A percentile compares a stretch with the other conserved stretches of the same genome.
phyloP scores from a whole-genome alignment of 2,113 vertebrate species.

The Triplophysa rosa region DNA sequence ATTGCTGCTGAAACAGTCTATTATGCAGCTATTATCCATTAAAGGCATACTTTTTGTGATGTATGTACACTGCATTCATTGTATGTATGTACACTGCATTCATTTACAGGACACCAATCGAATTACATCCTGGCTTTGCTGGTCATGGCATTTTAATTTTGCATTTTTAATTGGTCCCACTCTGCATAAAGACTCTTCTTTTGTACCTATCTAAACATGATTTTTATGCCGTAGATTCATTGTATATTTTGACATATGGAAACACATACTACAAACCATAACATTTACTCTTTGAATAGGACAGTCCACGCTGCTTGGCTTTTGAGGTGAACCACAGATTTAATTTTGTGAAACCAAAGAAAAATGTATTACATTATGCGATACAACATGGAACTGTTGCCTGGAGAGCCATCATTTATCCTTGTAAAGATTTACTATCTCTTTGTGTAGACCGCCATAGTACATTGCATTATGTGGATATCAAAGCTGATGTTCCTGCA shows the following conservation, averaged over 20 bases:
- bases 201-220: background rate
- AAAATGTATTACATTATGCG: constrained; percentile 43
- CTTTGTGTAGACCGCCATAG: constrained; percentile 12
- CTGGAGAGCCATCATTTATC: constrained; percentile 48
- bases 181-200: background rate
- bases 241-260: background rate
- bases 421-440: constrained; percentile 33
- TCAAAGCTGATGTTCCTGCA: background rate
- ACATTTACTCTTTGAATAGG: constrained; percentile 7
- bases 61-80: too few relatives aligned
- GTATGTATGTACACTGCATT: too few relatives aligned
- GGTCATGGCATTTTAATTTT: too few relatives aligned
- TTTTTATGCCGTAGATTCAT: background rate
- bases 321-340: constrained; percentile 50
- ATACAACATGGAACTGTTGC: constrained; percentile 33
- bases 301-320: constrained; percentile 27
- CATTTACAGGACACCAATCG: too few relatives aligned
- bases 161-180: background rate
- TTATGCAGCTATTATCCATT: too few relatives aligned
- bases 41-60: too few relatives aligned
- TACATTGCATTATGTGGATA: constrained; percentile 7
- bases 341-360: constrained; percentile 50
- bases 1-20: too few relatives aligned
- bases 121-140: too few relatives aligned
- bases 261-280: constrained; percentile 16